Base-by-base conservation (phyloP, 2,797 vertebrate genomes). In the Triplophysa bombifrons region DNA sequence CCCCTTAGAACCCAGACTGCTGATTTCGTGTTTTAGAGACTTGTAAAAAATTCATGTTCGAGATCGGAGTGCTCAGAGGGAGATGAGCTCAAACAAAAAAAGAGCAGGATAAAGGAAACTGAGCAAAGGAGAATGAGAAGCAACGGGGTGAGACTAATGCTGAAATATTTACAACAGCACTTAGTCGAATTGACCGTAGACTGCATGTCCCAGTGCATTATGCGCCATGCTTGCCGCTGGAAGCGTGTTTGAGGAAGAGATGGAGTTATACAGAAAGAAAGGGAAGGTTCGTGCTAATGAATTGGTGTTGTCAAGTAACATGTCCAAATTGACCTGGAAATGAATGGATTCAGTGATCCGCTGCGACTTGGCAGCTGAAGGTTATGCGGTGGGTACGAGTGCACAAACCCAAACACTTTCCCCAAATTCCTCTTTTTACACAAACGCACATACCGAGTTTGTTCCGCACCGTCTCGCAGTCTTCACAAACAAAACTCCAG, bases 341-440 rank as follows among this genome's bases (percentile, higher is more conserved):
- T 92, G 88, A 91, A 92, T 90, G 80, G 86, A 91, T 86, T 85
- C 88, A 90, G 76, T 91, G 87, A 92, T 88, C 84, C 75, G 64
- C 30, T 81, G 85, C 65, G n/a, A 84, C 82, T 85, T 78, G 85
- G 83, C 83, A 64, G 70, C 34, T 27, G 74, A 56, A 25, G 76
- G 81, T 72, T 61, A 53, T 17, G 69, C 19, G 53, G 27, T 17
- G 41, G 61, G 16, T 16, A 56, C 2, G 22, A 16, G 22, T 27
- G 22, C 2, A 61, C 12, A 53, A 10, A 19, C 38, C 41, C 34
- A 66, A 19, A n/a, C 19, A 22, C 19, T 30, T 34, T 41, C 2
- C 41, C 2, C 20, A 67, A 20, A 22, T 44, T 56, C 64, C 38
- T 56, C 34, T 56, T 56, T 58, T 11, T 22, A 46, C 30, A 16